These are phyloP conservation scores for Thecophora atra DNA, from an alignment of 2,888 invertebrate species.

Conservation along the genomic window DNA sequence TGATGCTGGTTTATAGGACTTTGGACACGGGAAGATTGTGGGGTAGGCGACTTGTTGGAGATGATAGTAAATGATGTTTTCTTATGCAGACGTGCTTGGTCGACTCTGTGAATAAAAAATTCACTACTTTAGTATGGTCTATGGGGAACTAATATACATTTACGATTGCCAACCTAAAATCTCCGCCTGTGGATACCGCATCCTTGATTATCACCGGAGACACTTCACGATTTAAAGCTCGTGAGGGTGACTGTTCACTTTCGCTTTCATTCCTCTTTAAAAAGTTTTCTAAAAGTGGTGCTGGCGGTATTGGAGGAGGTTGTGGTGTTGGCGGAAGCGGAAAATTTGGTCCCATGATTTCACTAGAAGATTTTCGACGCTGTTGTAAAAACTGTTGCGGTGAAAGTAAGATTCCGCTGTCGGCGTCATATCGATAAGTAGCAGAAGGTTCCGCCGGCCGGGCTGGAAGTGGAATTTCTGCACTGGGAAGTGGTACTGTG, in stretches of 20 bases:
- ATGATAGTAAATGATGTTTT: conserved; percentile 78
- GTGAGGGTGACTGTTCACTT: conserved; percentile 21
- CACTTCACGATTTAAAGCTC: conserved; percentile 49
- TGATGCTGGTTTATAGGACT: conserved; percentile 55
- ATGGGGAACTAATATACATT: background rate
- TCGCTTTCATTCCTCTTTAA: conserved; percentile 32
- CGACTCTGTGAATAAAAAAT: conserved; percentile 51
- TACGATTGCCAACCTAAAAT: conserved; percentile 53
- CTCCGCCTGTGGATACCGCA: conserved; percentile 61
- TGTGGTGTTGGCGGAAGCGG: conserved; percentile 52
- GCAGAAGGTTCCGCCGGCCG: conserved; percentile 54
- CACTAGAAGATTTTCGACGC: conserved; percentile 42
- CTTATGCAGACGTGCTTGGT: conserved; percentile 69
- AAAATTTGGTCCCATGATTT: conserved; percentile 38
- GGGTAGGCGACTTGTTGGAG: conserved; percentile 69
- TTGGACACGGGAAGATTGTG: conserved; percentile 68
- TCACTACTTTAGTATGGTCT: background rate
- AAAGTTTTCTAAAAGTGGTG: conserved; percentile 38
- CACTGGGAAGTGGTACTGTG: conserved; percentile 41
- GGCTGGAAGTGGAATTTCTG: conserved; percentile 39
- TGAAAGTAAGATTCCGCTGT: conserved; percentile 50
- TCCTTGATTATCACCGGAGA: conserved; percentile 64
- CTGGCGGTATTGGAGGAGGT: conserved; percentile 48
- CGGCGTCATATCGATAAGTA: conserved; percentile 42
- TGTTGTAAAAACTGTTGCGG: conserved; percentile 54